Conservation (phyloP, 2,797 vertebrate genomes). For the Botia almorhae region DNA sequence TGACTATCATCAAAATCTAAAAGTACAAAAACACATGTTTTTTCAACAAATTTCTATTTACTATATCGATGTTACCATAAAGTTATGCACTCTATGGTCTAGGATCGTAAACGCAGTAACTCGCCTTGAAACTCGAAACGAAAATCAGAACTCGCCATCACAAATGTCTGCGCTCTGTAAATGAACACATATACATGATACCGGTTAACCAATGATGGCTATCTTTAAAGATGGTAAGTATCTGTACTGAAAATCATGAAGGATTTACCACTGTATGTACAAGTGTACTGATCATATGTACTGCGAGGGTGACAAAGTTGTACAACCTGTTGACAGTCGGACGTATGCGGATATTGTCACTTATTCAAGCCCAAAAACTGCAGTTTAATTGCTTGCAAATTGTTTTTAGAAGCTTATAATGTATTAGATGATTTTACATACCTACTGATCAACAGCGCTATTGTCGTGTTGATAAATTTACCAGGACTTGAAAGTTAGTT, state of each 20-base stretch:
- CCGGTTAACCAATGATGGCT: not conserved
- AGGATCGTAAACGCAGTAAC: not conserved
- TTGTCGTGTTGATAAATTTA: not conserved
- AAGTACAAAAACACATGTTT: conserved; percentile 18
- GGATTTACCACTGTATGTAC: not conserved
- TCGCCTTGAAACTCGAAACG: conserved; percentile 62
- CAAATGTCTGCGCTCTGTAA: conserved; percentile 15
- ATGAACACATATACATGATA: not conserved
- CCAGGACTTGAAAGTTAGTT: conserved; percentile 18
- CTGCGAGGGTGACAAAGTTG: not conserved
- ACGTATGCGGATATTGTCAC: conserved; percentile 30
- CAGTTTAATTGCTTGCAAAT: not conserved
- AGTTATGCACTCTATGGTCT: not conserved
- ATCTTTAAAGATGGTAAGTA: not conserved
- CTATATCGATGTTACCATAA: not conserved
- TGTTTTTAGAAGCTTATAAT: not conserved
- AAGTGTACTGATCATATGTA: conserved; percentile 2
- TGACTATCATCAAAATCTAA: conserved; percentile 90
- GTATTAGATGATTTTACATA: not conserved
- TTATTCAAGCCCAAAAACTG: not conserved
- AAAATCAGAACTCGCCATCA: conserved; percentile 56
- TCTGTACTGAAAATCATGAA: not conserved
- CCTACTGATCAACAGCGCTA: not conserved
- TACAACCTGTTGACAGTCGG: conserved; percentile 22
- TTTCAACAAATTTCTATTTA: not conserved